Evolutionary conservation across 2,113 vertebrate genomes (phyloP), one percentile per base, ranked within the genome.

Genomic region (Maccullochella peelii): DNA sequence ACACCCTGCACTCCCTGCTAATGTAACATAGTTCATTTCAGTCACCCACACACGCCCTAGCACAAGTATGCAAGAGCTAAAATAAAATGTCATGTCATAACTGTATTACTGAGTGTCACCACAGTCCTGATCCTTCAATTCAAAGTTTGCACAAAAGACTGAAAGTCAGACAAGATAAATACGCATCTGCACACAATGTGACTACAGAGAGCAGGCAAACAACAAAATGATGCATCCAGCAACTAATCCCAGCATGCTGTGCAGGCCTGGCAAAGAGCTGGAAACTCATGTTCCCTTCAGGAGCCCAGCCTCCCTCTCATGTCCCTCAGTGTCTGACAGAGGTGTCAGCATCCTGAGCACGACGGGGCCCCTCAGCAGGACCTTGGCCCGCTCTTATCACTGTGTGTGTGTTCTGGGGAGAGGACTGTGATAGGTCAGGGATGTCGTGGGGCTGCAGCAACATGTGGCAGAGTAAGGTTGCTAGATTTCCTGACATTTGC

Each of bases 401-500:
- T 71, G 50, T 70, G 52, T 68, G 59, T 78, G 57, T 79, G 55
- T 27, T 66, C 21, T 44, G n/a, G 16, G 27, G 12, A 75, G 57
- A 8, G 50, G 27, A 76, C 36, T 72, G 57, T 55, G 62, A 81
- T 16, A 44, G 21, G 49, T 23, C 20, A 76, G 25, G 27, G 7
- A 82, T 30, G 71, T 59, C 6, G 14, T 15, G 44, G 14, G 15
- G 27, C 30, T 62, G 58, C 49, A 67, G 68, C 61, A 67, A 30
- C 54, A 70, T 18, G 6, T 20, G 5, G 49, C 79, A 79, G 76
- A 84, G 40, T 21, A 67, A 50, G 36, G 58, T 52, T 0, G 10
- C 42, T 21, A 57, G 61, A 81, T 85, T 91, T 89, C 86, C 88
- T 75, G 54, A 70, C 66, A 88, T 95, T 95, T 94, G 89, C 78